Conservation (phyloP, 2,113 vertebrate species). For the Riparia riparia region DNA sequence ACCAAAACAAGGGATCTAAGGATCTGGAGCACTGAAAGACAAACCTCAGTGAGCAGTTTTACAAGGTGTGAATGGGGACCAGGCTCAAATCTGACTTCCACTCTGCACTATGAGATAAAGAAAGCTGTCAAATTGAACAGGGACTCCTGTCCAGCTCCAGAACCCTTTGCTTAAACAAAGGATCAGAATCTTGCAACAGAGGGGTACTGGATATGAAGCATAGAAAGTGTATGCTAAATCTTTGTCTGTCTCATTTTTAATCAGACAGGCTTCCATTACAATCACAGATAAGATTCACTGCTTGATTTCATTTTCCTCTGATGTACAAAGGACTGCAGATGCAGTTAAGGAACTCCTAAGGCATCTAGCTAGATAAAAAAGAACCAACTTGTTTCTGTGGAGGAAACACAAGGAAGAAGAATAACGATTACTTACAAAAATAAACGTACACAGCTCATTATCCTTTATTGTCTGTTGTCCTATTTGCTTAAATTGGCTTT, state of each 20-base stretch:
- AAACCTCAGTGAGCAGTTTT: not conserved
- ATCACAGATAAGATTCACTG: not conserved
- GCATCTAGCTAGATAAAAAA: not conserved
- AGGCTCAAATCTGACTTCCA: not conserved
- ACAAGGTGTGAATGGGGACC: not conserved
- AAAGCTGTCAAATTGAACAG: not conserved
- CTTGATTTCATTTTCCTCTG: not conserved
- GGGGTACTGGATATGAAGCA: not conserved
- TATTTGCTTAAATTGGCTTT: constrained; percentile 31
- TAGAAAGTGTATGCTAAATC: not conserved
- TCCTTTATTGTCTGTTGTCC: constrained; percentile 29
- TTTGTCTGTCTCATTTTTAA: not conserved
- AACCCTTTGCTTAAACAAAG: not conserved
- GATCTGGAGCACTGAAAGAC: not conserved
- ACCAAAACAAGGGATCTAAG: not conserved
- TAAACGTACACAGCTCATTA: constrained; percentile 27
- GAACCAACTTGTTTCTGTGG: not conserved
- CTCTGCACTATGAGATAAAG: not conserved
- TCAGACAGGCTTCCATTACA: not conserved
- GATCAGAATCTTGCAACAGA: not conserved
- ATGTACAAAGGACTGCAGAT: not conserved
- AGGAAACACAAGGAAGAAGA: not conserved
- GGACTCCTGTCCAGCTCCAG: not conserved
- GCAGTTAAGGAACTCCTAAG: not conserved
- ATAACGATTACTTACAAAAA: constrained; percentile 33